phyloP scores from a whole-genome alignment of 2,888 invertebrate species.

The Oscheius onirici region DNA sequence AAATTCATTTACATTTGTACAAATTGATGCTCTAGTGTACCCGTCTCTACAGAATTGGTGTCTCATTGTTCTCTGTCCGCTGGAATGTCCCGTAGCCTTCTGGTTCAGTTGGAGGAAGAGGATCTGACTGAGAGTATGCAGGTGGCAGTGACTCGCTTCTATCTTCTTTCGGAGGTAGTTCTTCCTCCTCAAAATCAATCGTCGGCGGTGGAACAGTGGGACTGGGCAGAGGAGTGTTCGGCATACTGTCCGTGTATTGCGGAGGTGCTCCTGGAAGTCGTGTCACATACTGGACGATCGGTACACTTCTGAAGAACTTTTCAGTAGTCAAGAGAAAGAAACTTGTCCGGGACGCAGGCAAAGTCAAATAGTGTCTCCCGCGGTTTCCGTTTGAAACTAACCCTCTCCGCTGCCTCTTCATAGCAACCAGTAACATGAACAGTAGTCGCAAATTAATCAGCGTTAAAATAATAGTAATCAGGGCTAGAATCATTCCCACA shows the following conservation, averaged over 20 bases:
- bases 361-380: not conserved
- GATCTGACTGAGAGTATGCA: not conserved
- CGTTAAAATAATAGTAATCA: constrained; percentile 1
- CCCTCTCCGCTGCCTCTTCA: not conserved
- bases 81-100: not conserved
- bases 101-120: not conserved
- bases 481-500: not conserved
- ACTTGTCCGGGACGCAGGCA: not conserved
- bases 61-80: not conserved
- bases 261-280: constrained; percentile 16
- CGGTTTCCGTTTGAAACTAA: too few relatives aligned
- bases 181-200: not conserved
- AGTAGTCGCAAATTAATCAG: not conserved
- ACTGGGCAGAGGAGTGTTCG: not conserved
- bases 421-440: not conserved
- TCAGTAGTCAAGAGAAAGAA: not conserved
- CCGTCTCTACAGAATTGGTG: not conserved
- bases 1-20: not conserved
- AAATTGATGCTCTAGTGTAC: not conserved
- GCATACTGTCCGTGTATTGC: not conserved
- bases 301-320: not conserved
- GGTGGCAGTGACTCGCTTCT: constrained; percentile 13
- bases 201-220: not conserved
- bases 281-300: not conserved
- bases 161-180: constrained; percentile 3